Evolutionary conservation across 2,113 vertebrate species (phyloP).

Genomic region (Callorhinus ursinus): DNA sequence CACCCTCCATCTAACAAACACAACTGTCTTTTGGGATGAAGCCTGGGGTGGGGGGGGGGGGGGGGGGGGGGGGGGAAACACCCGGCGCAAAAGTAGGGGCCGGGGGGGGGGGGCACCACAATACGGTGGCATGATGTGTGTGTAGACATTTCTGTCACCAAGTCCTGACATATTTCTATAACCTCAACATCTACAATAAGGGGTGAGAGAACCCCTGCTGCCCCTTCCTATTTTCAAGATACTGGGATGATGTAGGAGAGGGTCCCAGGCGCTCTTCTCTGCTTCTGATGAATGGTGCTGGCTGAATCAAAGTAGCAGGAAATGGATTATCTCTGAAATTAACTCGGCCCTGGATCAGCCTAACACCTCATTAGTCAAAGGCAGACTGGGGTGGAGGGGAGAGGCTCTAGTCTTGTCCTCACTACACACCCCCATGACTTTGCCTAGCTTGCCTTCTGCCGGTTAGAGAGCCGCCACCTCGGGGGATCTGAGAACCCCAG

Average conservation of each 20-base stretch:
- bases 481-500: not conserved
- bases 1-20: conserved; percentile 10
- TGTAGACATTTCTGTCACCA: not conserved
- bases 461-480: not conserved
- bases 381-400: not conserved
- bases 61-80: too few species aligned
- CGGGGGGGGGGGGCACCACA: not conserved
- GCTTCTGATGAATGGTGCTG: not conserved
- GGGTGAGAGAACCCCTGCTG: not conserved
- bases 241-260: not conserved
- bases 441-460: not conserved
- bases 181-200: not conserved
- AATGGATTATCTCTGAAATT: conserved; percentile 23
- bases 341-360: not conserved
- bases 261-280: not conserved
- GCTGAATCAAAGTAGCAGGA: conserved; percentile 30
- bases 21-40: conserved; percentile 42
- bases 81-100: too few species aligned
- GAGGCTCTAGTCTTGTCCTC: not conserved
- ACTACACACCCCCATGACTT: not conserved
- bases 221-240: not conserved
- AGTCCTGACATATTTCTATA: not conserved
- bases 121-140: not conserved
- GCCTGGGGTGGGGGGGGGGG: not conserved
- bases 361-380: conserved; percentile 26